phyloP scores from a whole-genome alignment of 2,797 vertebrate species.

The Siniperca undulata region DNA sequence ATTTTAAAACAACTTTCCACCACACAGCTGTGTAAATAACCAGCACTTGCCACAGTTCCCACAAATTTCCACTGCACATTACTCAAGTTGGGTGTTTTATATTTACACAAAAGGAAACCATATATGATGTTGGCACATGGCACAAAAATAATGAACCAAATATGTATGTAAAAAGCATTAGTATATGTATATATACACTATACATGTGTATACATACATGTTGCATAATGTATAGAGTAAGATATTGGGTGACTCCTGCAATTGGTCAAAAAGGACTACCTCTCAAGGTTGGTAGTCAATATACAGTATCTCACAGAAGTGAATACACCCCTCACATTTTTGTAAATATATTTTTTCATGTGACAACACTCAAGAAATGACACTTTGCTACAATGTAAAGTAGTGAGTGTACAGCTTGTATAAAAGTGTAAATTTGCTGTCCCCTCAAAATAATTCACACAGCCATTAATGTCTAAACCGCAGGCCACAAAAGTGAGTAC shows the following conservation, averaged over 20 bases:
- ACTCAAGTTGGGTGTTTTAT: background rate
- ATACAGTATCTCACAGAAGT: background rate
- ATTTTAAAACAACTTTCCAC: constrained; percentile 19
- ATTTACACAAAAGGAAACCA: background rate
- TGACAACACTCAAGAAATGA: no score
- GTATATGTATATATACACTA: background rate
- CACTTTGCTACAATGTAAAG: no score
- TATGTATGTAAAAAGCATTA: background rate
- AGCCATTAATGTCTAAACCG: no score
- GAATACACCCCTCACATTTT: no score
- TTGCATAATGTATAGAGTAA: constrained; percentile 8
- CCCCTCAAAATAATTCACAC: no score
- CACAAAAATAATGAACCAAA: background rate
- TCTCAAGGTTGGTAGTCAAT: background rate
- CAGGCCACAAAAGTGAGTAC: no score
- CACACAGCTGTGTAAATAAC: constrained; percentile 70
- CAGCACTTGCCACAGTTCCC: constrained; percentile 56
- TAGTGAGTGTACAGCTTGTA: no score
- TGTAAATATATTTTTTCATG: no score
- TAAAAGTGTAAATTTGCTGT: no score
- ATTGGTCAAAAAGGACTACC: constrained; percentile 27
- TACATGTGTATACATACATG: background rate
- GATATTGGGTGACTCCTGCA: constrained; percentile 19
- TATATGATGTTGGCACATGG: background rate
- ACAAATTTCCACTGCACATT: constrained; percentile 36